phyloP scores from a whole-genome alignment of 2,888 invertebrate genomes.

The Acrobasis consociella region DNA sequence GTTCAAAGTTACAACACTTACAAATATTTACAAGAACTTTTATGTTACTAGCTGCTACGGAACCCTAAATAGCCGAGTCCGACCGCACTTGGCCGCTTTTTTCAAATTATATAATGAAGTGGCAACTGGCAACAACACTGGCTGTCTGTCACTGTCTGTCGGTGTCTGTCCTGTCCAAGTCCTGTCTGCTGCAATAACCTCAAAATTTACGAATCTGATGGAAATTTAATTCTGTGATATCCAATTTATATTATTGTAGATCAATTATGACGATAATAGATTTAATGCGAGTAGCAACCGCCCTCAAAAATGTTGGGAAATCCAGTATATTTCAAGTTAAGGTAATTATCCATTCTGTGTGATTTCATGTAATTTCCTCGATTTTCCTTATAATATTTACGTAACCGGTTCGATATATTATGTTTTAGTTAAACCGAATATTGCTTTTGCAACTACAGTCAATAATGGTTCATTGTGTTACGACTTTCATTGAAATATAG shows the following conservation, averaged over 20 bases:
- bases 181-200: slow-evolving; percentile 52
- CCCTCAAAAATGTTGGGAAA: slow-evolving; percentile 52
- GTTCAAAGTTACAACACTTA: no score
- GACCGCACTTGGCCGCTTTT: no score
- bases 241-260: slow-evolving; percentile 34
- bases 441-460: neutral
- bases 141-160: no score
- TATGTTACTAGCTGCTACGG: no score
- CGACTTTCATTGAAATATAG: no score
- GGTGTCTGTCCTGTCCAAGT: no score
- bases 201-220: slow-evolving; percentile 31
- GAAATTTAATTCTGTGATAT: slow-evolving; percentile 47
- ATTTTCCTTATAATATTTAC: slow-evolving; percentile 41
- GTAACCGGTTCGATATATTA: slow-evolving; percentile 37
- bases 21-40: no score
- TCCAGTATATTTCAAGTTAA: slow-evolving; percentile 51
- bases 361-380: slow-evolving; percentile 17
- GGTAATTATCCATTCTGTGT: slow-evolving; percentile 43
- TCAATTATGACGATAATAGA: slow-evolving; percentile 64
- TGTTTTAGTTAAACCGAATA: neutral
- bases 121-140: no score
- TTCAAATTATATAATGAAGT: no score
- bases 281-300: slow-evolving; percentile 53
- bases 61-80: no score
- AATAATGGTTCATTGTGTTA: no score